A percentile compares a stretch with the other conserved stretches of the same genome.
Evolutionary conservation across 2,888 invertebrate species (phyloP).

Genomic region (Lysandra bellargus): DNA sequence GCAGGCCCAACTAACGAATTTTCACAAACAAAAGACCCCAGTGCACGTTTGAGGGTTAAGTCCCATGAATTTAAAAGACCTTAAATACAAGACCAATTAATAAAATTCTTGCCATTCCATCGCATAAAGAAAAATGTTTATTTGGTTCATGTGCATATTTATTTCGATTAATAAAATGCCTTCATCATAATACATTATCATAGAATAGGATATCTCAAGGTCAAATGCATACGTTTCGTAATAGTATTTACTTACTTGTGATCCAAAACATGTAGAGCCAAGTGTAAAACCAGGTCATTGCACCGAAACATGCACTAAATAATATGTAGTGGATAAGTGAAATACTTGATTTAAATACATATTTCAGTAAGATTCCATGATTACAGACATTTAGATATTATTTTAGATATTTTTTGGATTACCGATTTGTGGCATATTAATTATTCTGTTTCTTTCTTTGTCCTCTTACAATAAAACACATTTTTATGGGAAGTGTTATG

Average conservation of each 20-base stretch:
- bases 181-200: background rate
- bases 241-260: constrained; percentile 1
- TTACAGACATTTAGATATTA: too few species aligned
- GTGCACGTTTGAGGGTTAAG: background rate
- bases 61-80: too few species aligned
- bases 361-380: too few species aligned
- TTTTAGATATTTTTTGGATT: too few species aligned
- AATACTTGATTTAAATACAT: background rate
- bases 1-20: too few species aligned
- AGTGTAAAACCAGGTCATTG: background rate
- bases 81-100: background rate
- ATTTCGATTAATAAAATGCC: background rate
- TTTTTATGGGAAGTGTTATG: too few species aligned
- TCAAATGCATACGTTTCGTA: constrained; percentile 10
- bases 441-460: too few species aligned
- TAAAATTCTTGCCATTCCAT: background rate
- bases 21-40: too few species aligned
- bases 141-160: background rate
- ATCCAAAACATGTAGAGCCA: background rate
- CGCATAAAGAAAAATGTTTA: background rate
- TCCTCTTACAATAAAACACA: too few species aligned
- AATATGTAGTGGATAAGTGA: background rate
- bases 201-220: constrained; percentile 15
- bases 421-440: too few species aligned
- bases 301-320: constrained; percentile 5